A percentile compares a stretch with the other conserved stretches of the same genome.
Evolutionary conservation across 2,113 vertebrate species (phyloP).

Genomic region (Oryzias celebensis): DNA sequence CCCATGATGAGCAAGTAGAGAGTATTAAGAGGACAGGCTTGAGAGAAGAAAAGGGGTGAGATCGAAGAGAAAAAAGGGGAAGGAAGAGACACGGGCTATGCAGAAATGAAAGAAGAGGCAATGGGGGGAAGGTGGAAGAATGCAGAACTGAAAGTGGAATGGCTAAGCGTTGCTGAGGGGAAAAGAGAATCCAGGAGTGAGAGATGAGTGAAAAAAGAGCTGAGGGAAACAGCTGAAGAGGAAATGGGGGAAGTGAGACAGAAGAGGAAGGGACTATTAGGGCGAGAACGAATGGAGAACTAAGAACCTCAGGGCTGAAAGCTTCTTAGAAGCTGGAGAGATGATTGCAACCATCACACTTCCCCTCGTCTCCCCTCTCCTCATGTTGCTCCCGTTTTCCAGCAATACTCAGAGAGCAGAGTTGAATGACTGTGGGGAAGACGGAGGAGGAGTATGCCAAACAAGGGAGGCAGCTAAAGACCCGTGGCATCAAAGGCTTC

Average conservation of each 20-base stretch:
- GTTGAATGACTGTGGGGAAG: conserved; percentile 29
- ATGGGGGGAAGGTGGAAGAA: conserved; percentile 24
- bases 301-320: conserved; percentile 54
- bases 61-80: conserved; percentile 48
- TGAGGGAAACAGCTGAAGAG: conserved; percentile 46
- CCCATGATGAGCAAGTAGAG: conserved; percentile 56
- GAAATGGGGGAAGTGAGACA: conserved; percentile 22
- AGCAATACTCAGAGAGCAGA: conserved; percentile 32
- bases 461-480: conserved; percentile 43
- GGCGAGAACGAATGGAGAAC: conserved; percentile 51
- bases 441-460: conserved; percentile 41
- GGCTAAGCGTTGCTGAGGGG: conserved; percentile 60
- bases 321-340: conserved; percentile 50
- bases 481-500: conserved; percentile 48
- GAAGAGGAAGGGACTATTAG: conserved; percentile 53
- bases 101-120: conserved; percentile 50
- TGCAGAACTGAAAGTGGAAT: conserved; percentile 50
- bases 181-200: conserved; percentile 37
- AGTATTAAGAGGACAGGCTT: conserved; percentile 52
- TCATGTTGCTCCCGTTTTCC: conserved; percentile 36
- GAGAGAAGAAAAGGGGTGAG: conserved; percentile 52
- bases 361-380: conserved; percentile 34
- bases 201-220: conserved; percentile 46
- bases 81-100: conserved; percentile 38
- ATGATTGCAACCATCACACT: conserved; percentile 51